Base-by-base conservation (phyloP, 1,140 invertebrate species). In the Aphidius ervi region DNA sequence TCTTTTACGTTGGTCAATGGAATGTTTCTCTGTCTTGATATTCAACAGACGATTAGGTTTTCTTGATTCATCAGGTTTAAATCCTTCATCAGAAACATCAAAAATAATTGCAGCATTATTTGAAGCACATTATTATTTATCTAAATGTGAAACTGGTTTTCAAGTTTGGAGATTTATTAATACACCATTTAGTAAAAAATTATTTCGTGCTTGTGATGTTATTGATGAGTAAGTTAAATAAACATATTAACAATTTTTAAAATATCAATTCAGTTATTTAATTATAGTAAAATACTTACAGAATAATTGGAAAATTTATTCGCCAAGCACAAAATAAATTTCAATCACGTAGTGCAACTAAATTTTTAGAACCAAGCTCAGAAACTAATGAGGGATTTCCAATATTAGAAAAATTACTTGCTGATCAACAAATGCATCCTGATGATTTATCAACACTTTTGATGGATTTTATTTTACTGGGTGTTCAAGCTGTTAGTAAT, bases 81-180 rank as follows among this genome's bases (percentile, higher is more conserved):
- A 73, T 53, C 61, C 74, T 58, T 75, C 82, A 62, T 77, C 82
- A 59, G 81, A 88, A 50, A 76, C 82, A 23, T 74, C 81, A 4
- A 77, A 78, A 72, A 70, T 91, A 66, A 83, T 88, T 58, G 75
- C 85, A 50, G 82, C 85, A 0, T 69, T 88, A 20, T 79, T 70
- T 41, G 76, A 80, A 20, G 82, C 87, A 1, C 86, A 87, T 49
- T 76, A 82, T 2, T 83, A 85, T 4, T 82, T 88, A 61, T 78
- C 83, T 49, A 76, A 81, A 58, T 87, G 87, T 57, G 88, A 88
- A 67, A 76, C 75, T 31, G 85, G 85, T 3, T 74, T 86, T 58
- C 85, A 86, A 43, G 63, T 86, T 8, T 90, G 88, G 88, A 85
- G 87, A 70, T 80, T 87, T n/a, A 75, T 86, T 31, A 68, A 83